Conservation (phyloP, 2,113 vertebrate species). For the Cercopithecus mona region DNA sequence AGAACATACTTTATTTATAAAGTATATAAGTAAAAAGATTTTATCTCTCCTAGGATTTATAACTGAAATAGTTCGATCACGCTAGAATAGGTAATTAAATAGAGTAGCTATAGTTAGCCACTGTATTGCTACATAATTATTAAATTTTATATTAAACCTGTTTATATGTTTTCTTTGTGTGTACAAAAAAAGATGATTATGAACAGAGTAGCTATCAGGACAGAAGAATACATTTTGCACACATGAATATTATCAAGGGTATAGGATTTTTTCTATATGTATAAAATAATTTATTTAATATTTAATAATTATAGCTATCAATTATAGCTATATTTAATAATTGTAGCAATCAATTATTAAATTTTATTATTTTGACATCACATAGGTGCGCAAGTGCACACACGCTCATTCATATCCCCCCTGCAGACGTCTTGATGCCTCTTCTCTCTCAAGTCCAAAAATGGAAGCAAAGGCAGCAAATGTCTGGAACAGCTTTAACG, state of each 20-base stretch:
- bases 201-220: background rate
- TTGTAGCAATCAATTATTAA: background rate
- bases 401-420: no score
- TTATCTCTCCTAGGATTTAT: background rate
- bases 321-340: background rate
- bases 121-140: background rate
- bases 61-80: background rate
- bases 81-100: background rate
- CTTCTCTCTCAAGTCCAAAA: background rate
- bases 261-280: background rate
- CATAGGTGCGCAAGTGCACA: rapidly evolving
- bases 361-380: background rate
- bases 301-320: background rate
- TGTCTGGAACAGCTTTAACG: background rate
- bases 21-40: background rate
- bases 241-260: background rate
- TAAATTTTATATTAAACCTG: background rate
- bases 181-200: background rate
- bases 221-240: background rate
- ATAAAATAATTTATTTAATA: no score
- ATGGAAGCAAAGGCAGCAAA: background rate
- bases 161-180: background rate
- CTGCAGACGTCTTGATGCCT: background rate
- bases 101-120: background rate
- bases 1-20: background rate